Conservation (phyloP, 1,140 invertebrate genomes). For the Monochamus saltuarius region DNA sequence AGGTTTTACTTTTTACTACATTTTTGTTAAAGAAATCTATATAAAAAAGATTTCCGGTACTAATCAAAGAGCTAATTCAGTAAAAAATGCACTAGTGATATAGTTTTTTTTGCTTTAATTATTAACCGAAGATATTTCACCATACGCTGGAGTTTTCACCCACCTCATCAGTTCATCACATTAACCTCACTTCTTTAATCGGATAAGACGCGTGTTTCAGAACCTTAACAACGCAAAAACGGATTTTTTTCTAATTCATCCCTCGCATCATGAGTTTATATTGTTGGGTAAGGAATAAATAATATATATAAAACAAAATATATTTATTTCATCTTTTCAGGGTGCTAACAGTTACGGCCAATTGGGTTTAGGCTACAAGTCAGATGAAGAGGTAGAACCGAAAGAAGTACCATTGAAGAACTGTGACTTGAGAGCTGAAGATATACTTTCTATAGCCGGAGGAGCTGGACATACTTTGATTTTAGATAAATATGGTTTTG, state of each 20-base stretch:
- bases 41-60: no score
- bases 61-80: no score
- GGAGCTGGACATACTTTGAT: slow-evolving; percentile 77
- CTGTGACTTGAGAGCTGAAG: slow-evolving; percentile 50
- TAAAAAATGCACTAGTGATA: no score
- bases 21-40: no score
- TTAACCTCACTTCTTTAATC: slow-evolving; percentile 30
- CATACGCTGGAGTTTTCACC: no score
- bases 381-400: slow-evolving; percentile 67
- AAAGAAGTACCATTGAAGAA: slow-evolving; percentile 54
- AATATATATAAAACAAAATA: slow-evolving; percentile 1
- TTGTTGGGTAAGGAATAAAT: slow-evolving; percentile 36
- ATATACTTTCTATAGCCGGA: slow-evolving; percentile 65
- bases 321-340: slow-evolving; percentile 51
- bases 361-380: slow-evolving; percentile 66
- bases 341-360: slow-evolving; percentile 86
- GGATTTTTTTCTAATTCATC: slow-evolving; percentile 4
- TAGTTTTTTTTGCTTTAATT: no score
- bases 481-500: slow-evolving; percentile 63
- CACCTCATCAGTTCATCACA: no score
- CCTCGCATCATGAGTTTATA: slow-evolving; percentile 35
- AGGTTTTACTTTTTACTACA: no score
- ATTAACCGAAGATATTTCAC: no score
- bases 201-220: slow-evolving; percentile 31
- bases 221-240: slow-evolving; percentile 22